phyloP scores from a whole-genome alignment of 2,113 vertebrate genomes.

The Pseudorasbora parva region DNA sequence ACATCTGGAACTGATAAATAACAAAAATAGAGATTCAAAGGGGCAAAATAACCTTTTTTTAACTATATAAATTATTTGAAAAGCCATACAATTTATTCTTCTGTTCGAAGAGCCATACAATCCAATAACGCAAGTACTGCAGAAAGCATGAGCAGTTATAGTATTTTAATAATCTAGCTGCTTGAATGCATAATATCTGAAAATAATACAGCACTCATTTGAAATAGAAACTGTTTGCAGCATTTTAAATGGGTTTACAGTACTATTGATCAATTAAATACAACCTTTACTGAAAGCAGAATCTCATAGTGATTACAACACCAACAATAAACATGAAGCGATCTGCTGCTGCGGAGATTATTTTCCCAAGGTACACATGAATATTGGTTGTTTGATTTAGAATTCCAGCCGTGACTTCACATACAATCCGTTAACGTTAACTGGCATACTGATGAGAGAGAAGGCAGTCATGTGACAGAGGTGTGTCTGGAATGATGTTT shows the following conservation, averaged over 20 bases:
- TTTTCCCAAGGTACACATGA: background rate
- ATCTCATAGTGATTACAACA: background rate
- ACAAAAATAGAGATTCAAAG: background rate
- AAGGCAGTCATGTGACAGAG: conserved; percentile 7
- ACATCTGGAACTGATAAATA: conserved; percentile 1
- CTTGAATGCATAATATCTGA: background rate
- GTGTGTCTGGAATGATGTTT: background rate
- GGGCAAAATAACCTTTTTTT: background rate
- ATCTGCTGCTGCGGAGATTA: background rate
- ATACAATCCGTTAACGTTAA: background rate
- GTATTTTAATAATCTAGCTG: background rate
- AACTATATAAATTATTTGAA: background rate
- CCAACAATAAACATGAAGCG: no score
- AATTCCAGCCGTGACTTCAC: background rate
- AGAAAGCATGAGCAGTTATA: background rate
- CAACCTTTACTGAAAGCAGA: background rate
- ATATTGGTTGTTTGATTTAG: background rate
- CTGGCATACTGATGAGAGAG: background rate
- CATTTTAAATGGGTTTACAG: background rate
- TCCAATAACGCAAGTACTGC: background rate
- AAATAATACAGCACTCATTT: background rate
- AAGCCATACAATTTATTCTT: no score
- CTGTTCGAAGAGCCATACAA: background rate
- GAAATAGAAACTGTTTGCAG: background rate
- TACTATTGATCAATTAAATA: background rate